Base-by-base conservation (phyloP, 2,113 vertebrate species). In the Labeo rohita region DNA sequence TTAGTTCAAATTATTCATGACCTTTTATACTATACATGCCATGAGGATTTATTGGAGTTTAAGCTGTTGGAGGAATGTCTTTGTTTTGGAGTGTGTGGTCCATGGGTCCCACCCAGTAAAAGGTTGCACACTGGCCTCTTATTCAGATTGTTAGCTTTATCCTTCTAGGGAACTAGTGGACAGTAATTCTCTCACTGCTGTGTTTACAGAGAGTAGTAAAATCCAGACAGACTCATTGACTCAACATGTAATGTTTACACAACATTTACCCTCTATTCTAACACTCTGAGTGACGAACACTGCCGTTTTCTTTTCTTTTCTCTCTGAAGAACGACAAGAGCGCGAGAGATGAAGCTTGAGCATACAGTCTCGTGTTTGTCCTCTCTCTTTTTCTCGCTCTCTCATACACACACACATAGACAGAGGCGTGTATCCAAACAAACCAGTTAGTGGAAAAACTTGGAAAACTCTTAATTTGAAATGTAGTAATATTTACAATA, bases 121-220 rank as follows among this genome's bases (percentile, higher is more conserved):
- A 91, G 43, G 12, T 90, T 83, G 84, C 91, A 77, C 83, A 77
- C 83, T 90, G 83, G 90, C 54, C 45, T 15, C 73, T 88, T 91
- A 83, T 90, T 90, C 74, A 88, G 87, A 90, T 86, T 49, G 80
- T 85, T 90, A 87, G 88, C 89, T 87, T 91, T 89, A 90, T 76
- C 56, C 83, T 63, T 87, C 50, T 9, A 84, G 84, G 90, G 75
- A 77, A 83, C 56, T 47, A 36, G 80, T 70, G 85, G 89, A 84
- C 88, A 81, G 89, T 94, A 92, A 91, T 92, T 93, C 90, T 85
- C 88, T 91, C 86, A 83, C 72, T 80, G 84, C 89, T 89, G 87
- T 92, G 91, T 94, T 94, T 93, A 94, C 94, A 93, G 90, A 89
- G 74, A 91, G 90, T 87, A 89, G 90, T 95, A 95, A 95, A 94